Evolutionary conservation across 2,888 invertebrate species (phyloP).

Genomic region (Schizotus pectinicornis): DNA sequence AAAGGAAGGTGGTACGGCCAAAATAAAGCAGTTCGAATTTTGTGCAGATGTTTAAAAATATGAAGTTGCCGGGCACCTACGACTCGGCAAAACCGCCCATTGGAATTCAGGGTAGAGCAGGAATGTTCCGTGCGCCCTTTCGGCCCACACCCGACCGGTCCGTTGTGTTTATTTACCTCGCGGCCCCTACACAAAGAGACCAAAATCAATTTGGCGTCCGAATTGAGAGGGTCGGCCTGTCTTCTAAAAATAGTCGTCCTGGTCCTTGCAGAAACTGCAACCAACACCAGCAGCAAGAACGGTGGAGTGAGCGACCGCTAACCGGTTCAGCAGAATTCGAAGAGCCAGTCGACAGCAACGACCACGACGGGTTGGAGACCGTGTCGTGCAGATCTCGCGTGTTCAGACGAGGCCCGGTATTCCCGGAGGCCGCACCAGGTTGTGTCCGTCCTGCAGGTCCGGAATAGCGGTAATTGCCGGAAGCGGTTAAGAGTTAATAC

Average conservation of each 20-base stretch:
- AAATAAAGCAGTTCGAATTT: no score
- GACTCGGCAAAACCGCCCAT: no score
- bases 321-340: slow-evolving; percentile 29
- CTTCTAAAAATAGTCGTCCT: slow-evolving; percentile 21
- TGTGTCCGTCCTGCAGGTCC: slow-evolving; percentile 1
- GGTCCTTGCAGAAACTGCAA: slow-evolving; percentile 30
- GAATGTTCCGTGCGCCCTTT: no score
- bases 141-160: no score
- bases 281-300: slow-evolving; percentile 1
- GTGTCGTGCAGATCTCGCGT: slow-evolving; percentile 13
- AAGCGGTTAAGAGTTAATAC: slow-evolving; percentile 37
- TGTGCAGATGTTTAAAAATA: not conserved
- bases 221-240: slow-evolving; percentile 2
- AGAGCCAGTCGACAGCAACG: slow-evolving; percentile 14
- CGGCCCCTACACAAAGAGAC: not conserved
- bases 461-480: slow-evolving; percentile 38
- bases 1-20: no score
- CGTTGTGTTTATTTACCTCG: no score
- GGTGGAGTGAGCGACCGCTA: slow-evolving; percentile 30
- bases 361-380: slow-evolving; percentile 10
- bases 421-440: slow-evolving; percentile 11
- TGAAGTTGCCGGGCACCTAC: no score
- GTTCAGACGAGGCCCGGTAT: slow-evolving; percentile 20
- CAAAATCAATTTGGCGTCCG: slow-evolving; percentile 3
- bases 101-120: no score